Evolutionary conservation across 2,113 vertebrate genomes (phyloP).

Genomic region (Quiscalus mexicanus): DNA sequence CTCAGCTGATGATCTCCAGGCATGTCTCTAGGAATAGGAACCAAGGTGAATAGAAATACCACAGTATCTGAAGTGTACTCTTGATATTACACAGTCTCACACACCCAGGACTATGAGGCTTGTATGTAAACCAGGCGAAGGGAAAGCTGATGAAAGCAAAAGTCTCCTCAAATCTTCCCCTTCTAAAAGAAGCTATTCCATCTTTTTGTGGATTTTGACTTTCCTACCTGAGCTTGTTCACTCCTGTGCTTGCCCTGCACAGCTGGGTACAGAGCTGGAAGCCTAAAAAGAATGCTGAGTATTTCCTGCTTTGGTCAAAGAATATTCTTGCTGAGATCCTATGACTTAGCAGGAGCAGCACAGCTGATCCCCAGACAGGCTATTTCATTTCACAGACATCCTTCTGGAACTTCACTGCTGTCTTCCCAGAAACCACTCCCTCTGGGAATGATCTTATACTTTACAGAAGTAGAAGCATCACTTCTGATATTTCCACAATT

Average conservation of each 20-base stretch:
- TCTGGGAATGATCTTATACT: background rate
- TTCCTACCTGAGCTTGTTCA: background rate
- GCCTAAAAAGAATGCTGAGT: background rate
- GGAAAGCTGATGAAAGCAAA: background rate
- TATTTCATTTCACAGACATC: background rate
- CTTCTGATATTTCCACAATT: background rate
- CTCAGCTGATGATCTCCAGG: background rate
- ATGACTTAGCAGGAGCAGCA: background rate
- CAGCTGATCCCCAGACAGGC: background rate
- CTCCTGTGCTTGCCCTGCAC: background rate
- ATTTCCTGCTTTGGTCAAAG: background rate
- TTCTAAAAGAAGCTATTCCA: background rate
- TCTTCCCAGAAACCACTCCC: slow-evolving; percentile 10
- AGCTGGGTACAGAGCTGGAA: background rate
- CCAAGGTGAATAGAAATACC: background rate
- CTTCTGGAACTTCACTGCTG: background rate
- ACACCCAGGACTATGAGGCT: background rate
- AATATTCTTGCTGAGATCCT: background rate
- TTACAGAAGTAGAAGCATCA: background rate
- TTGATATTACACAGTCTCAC: background rate
- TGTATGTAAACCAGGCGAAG: background rate
- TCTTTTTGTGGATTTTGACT: background rate
- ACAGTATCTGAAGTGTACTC: background rate
- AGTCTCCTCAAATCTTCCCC: background rate
- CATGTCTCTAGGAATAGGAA: background rate